These are phyloP conservation scores for Struthio camelus DNA, from an alignment of 2,113 vertebrate genomes.

Conservation along the genomic window DNA sequence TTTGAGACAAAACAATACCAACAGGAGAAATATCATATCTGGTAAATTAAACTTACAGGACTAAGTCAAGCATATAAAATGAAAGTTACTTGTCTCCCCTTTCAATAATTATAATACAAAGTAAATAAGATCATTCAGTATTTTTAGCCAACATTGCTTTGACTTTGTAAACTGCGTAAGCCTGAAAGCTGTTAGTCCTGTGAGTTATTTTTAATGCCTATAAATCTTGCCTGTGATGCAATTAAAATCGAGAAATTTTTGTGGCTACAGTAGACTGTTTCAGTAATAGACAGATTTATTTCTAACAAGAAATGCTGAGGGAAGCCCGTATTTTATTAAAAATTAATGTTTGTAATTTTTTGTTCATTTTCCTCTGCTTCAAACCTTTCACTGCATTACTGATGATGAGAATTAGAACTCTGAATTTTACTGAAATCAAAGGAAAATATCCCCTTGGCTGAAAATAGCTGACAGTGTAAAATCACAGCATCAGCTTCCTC, in stretches of 20 bases:
- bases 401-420: not conserved
- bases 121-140: not conserved
- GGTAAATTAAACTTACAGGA: not conserved
- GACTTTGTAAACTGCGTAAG: not conserved
- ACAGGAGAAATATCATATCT: not conserved
- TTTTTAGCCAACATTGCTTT: not conserved
- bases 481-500: not conserved
- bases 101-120: not conserved
- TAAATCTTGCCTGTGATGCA: not conserved
- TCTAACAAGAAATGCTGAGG: not conserved
- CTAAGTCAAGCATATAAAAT: not conserved
- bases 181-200: not conserved
- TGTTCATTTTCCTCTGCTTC: not conserved
- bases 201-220: not conserved
- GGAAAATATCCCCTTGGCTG: not conserved
- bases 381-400: not conserved
- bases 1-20: not conserved
- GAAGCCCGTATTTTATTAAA: not conserved
- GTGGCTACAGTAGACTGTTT: not conserved
- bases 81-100: not conserved
- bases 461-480: not conserved
- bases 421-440: not conserved
- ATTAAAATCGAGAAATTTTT: not conserved
- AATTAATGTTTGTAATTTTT: slow-evolving; percentile 7
- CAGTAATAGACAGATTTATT: not conserved